Evolutionary conservation across 2,888 invertebrate species (phyloP).

Genomic region (Lycia hirtaria): DNA sequence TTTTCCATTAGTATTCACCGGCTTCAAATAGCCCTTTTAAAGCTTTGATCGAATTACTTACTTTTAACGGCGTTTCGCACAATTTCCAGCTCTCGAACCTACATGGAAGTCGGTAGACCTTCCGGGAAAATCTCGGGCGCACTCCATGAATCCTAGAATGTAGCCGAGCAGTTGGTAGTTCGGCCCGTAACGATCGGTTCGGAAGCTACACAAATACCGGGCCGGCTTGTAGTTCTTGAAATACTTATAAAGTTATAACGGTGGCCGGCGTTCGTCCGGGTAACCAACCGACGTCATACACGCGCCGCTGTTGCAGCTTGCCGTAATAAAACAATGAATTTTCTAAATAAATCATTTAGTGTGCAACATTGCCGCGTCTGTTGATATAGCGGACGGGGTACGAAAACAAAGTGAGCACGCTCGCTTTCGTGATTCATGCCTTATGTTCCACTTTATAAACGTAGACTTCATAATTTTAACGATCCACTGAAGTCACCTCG

Average conservation of each 20-base stretch:
- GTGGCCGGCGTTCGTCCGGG: conserved; percentile 1
- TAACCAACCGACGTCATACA: neutral
- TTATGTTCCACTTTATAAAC: conserved; percentile 56
- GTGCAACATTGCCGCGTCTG: conserved; percentile 4
- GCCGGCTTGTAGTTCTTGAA: conserved; percentile 3
- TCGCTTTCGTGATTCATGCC: conserved; percentile 52
- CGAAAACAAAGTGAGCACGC: conserved; percentile 45
- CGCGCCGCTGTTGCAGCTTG: conserved; percentile 2
- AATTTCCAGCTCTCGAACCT: neutral
- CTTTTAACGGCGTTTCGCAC: neutral
- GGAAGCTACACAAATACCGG: neutral
- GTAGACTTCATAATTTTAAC: conserved; percentile 55
- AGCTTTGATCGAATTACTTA: neutral
- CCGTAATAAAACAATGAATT: conserved; percentile 8
- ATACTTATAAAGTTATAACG: conserved; percentile 12
- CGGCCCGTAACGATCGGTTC: neutral
- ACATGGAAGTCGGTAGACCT: neutral
- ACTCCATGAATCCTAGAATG: neutral
- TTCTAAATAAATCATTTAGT: conserved; percentile 6
- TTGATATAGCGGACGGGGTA: conserved; percentile 5
- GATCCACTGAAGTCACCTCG: conserved; percentile 34
- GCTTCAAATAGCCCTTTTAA: neutral
- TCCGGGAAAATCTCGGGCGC: neutral
- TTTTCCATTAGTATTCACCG: neutral
- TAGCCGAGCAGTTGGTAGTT: neutral